Conservation (phyloP, 2,113 vertebrate genomes). For the Lynx canadensis region DNA sequence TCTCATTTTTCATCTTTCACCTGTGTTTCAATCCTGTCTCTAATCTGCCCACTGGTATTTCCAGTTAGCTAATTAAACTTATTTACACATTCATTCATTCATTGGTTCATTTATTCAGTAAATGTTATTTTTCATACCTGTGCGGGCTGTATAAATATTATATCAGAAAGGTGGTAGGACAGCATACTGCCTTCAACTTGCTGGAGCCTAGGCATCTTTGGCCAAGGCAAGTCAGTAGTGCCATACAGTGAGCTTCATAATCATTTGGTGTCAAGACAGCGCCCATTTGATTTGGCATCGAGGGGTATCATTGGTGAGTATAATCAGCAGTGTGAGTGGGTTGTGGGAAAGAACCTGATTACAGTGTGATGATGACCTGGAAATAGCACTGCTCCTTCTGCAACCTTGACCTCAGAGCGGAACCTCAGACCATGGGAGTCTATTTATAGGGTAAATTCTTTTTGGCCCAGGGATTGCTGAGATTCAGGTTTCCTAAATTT, state of each 20-base stretch:
- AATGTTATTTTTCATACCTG: not conserved
- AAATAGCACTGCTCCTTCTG: not conserved
- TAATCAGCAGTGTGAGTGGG: fast-evolving
- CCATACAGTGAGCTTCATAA: fast-evolving
- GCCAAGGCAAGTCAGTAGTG: fast-evolving
- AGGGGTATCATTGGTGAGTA: fast-evolving
- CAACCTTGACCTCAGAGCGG: not conserved
- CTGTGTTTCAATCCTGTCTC: not conserved
- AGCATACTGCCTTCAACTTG: not conserved
- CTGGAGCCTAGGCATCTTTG: not conserved
- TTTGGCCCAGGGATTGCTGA: not conserved
- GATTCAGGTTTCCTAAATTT: not conserved
- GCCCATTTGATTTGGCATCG: not conserved
- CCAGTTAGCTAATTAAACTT: not conserved
- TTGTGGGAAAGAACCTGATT: too few relatives aligned
- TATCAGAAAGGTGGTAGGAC: not conserved
- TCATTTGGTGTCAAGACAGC: fast-evolving
- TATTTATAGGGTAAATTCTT: not conserved
- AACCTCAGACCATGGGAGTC: not conserved
- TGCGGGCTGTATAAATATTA: not conserved
- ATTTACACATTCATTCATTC: not conserved
- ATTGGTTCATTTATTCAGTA: not conserved
- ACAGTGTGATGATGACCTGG: not conserved
- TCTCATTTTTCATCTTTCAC: not conserved
- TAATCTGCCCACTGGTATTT: not conserved